phyloP scores from a whole-genome alignment of 1,140 invertebrate genomes.

The Mercenaria mercenaria region DNA sequence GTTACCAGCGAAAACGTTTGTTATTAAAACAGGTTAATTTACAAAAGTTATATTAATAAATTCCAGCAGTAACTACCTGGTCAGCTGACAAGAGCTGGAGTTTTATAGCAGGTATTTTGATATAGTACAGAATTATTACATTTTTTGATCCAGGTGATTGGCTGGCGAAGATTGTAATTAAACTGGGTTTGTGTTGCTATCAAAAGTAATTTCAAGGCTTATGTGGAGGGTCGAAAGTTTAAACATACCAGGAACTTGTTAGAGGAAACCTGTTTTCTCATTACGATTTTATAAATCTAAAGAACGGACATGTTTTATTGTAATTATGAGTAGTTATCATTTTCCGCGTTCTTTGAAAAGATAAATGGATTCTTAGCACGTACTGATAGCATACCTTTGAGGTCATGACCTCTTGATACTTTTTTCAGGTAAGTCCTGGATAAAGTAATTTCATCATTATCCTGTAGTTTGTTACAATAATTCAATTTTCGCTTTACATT shows the following conservation, averaged over 20 bases:
- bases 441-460: not conserved
- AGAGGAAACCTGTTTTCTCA: not conserved
- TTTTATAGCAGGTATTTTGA: no score
- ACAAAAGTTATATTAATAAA: no score
- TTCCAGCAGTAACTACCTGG: no score
- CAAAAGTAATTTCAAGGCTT: no score
- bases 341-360: slow-evolving; percentile 7
- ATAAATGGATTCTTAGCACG: not conserved
- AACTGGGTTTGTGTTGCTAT: no score
- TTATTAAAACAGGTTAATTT: no score
- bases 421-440: not conserved
- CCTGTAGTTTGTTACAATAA: not conserved
- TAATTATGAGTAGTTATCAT: not conserved
- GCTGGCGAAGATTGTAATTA: no score
- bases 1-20: no score
- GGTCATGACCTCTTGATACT: not conserved
- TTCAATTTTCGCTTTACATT: not conserved
- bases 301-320: not conserved
- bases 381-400: not conserved
- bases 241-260: not conserved
- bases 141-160: no score
- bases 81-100: no score
- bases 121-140: no score
- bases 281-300: not conserved
- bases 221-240: slow-evolving; percentile 1